These are phyloP conservation scores for Gobiocypris rarus DNA, from an alignment of 2,113 vertebrate genomes.

Conservation along the genomic window DNA sequence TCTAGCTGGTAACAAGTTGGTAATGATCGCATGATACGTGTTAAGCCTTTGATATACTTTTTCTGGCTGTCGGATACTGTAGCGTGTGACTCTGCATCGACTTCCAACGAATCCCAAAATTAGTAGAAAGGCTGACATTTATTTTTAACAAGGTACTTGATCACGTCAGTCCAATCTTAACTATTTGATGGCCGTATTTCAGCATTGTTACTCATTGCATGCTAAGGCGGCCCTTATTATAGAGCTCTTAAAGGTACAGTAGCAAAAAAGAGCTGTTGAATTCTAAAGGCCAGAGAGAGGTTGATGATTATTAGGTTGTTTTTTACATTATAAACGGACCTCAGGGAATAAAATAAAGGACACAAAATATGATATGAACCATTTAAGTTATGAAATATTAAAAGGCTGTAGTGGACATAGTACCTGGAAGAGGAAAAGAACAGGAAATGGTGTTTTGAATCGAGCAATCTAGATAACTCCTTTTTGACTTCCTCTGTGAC, in stretches of 20 bases:
- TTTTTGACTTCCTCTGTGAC: neutral
- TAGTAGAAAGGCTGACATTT: neutral
- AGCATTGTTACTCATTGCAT: neutral
- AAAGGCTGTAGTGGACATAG: neutral
- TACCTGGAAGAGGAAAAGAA: neutral
- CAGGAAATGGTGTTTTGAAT: neutral
- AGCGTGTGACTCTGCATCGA: neutral
- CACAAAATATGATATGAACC: neutral
- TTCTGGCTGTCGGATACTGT: neutral
- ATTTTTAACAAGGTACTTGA: slow-evolving; percentile 22
- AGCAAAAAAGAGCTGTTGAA: neutral
- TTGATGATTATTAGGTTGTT: too few relatives aligned
- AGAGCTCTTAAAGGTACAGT: neutral
- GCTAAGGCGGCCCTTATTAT: neutral
- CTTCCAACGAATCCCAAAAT: neutral
- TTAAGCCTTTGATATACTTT: neutral
- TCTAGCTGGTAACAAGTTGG: neutral
- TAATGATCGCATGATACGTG: neutral
- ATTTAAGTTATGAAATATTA: neutral
- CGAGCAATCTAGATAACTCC: neutral
- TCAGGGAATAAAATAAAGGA: neutral
- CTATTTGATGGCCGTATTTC: neutral
- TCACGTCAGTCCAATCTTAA: neutral
- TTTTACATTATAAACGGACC: neutral
- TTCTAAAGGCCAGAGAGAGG: neutral